Base-by-base conservation (phyloP, 2,888 invertebrate genomes). In the Lasioglossum villosulum region DNA sequence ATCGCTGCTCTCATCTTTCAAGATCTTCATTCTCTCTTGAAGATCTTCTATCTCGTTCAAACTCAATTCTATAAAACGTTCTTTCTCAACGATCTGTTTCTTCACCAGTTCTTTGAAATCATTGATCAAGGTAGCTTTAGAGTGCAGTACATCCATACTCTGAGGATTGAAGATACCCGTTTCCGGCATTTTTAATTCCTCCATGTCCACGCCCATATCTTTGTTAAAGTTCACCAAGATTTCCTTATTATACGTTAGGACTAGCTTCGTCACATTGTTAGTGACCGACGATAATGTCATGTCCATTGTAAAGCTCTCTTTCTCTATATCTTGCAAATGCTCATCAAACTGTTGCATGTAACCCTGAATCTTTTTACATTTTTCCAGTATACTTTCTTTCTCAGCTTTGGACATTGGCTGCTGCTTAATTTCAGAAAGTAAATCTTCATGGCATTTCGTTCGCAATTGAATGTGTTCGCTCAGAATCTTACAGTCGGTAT, bases 181-280 rank as follows among this genome's bases (percentile, higher is more conserved):
- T 68, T 94, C 93, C 12, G 94, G 94, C 79, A 94, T 89, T 71
- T 91, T 91, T 5, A 94, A 83, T 37, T 93, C 89, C 66, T 93
- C 87, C 23, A 92, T 48, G 87, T 93, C 84, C 2, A 89, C 72
- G 6, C 77, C 89, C 27, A 85, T 74, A 42, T 90, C 88, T 30
- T 83, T 80, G 27, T 76, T 88, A 19, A 92, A 73, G 82, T 91
- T 88, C 89, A 93, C 86, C 45, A 94, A 89, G 74, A 95, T 90
- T 42, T 93, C 91, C 72, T 93, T 92, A 77, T 95, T 95, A 52
- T 94, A 94, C 6, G 90, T 90, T 27, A 94, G 82, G 56, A 94
- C 83, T 5, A 88, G 79, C 89, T 94, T 94, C 39, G 88, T 91
- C 23, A 95, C 86, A 83, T 90, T 92, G 59, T 90, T 92, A 75